Percentiles rank a stretch among this genome's conserved stretches.
Evolutionary conservation across 2,888 invertebrate genomes (phyloP).

Genomic region (Apotomis betuletana): DNA sequence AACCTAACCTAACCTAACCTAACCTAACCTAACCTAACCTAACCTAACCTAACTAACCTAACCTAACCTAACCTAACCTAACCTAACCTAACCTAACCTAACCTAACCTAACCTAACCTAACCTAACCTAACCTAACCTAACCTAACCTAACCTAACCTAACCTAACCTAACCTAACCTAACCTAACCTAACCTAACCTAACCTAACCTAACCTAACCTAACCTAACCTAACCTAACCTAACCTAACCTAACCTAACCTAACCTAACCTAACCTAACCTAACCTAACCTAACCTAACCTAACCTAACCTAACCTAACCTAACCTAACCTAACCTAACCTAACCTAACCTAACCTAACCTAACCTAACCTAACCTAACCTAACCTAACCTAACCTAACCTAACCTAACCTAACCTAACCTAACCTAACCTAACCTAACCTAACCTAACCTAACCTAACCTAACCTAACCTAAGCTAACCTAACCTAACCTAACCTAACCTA

Average conservation of each 20-base stretch:
- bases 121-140: slow-evolving; percentile 35
- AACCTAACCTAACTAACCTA: slow-evolving; percentile 41
- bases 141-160: slow-evolving; percentile 23
- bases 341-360: neutral
- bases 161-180: slow-evolving; percentile 20
- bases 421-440: slow-evolving; percentile 18
- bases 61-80: slow-evolving; percentile 39
- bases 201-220: slow-evolving; percentile 31
- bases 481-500: slow-evolving; percentile 22
- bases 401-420: neutral
- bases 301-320: slow-evolving; percentile 5
- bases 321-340: neutral
- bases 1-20: slow-evolving; percentile 40
- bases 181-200: slow-evolving; percentile 31
- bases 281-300: slow-evolving; percentile 31
- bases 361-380: slow-evolving; percentile 1
- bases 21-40: slow-evolving; percentile 41
- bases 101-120: slow-evolving; percentile 33
- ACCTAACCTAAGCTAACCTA: slow-evolving; percentile 21
- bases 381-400: neutral
- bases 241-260: slow-evolving; percentile 31
- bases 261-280: slow-evolving; percentile 31
- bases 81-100: slow-evolving; percentile 33
- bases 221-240: slow-evolving; percentile 31
- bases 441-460: slow-evolving; percentile 30